Percentiles rank a stretch among this genome's conserved stretches.
Evolutionary conservation across 2,888 invertebrate species (phyloP).

Genomic region (Ypsolopha scabrella): DNA sequence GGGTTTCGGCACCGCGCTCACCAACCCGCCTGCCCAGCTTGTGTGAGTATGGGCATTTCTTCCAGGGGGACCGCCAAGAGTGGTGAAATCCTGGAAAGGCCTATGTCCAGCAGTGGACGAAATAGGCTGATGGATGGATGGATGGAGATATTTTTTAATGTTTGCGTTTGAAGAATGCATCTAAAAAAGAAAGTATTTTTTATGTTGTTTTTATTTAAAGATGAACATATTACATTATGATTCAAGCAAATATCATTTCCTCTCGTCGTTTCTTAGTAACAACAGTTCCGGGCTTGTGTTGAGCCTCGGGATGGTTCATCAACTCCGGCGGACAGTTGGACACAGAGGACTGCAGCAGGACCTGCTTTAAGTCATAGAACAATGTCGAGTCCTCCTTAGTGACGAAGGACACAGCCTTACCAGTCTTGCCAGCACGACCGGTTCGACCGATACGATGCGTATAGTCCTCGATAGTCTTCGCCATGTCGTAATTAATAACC

Average conservation of each 20-base stretch:
- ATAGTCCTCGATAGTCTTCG: conserved; percentile 97
- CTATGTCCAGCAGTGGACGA: too few relatives aligned
- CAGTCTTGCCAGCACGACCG: conserved; percentile 98
- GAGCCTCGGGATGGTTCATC: conserved; percentile 98
- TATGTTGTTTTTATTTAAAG: too few relatives aligned
- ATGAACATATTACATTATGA: too few relatives aligned
- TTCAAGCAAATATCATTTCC: conserved; percentile 94
- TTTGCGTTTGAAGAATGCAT: too few relatives aligned
- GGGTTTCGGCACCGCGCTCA: too few relatives aligned
- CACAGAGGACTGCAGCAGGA: conserved; percentile 87
- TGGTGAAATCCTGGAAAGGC: too few relatives aligned
- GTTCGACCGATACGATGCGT: conserved; percentile 99
- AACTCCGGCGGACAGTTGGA: conserved; percentile 97
- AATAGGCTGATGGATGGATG: too few relatives aligned
- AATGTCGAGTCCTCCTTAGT: conserved; percentile 96
- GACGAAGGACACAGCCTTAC: conserved; percentile 95
- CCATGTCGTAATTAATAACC: conserved; percentile 99
- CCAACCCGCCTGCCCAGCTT: too few relatives aligned
- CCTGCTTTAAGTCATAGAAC: conserved; percentile 98
- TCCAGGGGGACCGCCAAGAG: too few relatives aligned
- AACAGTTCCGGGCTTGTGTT: conserved; percentile 96
- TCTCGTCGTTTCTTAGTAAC: conserved; percentile 94
- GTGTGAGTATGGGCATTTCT: too few relatives aligned
- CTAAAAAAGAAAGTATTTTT: too few relatives aligned
- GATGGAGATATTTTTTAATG: too few relatives aligned